Percentiles rank a stretch among this genome's conserved stretches.
phyloP scores from a whole-genome alignment of 2,888 invertebrate genomes.

The Andrena haemorrhoa region DNA sequence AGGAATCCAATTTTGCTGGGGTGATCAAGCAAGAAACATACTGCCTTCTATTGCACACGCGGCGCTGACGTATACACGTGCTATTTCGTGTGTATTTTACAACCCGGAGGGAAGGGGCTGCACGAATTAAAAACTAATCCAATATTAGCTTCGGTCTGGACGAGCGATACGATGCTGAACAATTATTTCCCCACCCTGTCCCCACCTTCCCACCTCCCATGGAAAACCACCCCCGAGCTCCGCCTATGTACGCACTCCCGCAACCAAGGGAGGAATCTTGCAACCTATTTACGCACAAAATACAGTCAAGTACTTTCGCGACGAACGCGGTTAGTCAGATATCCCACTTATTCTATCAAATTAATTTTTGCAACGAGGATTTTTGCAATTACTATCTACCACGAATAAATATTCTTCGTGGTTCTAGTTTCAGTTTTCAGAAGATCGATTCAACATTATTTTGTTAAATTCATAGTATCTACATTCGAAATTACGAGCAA shows the following conservation, averaged over 20 bases:
- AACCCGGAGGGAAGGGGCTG: slow-evolving; percentile 36
- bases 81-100: slow-evolving; percentile 20
- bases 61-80: background rate
- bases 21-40: background rate
- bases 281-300: slow-evolving; percentile 10
- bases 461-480: too few species aligned
- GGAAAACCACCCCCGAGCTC: slow-evolving; percentile 33
- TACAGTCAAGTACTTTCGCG: slow-evolving; percentile 7
- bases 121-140: slow-evolving; percentile 81
- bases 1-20: background rate
- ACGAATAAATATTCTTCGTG: too few species aligned
- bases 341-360: background rate
- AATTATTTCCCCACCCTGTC: slow-evolving; percentile 67
- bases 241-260: slow-evolving; percentile 6
- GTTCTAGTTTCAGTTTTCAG: too few species aligned
- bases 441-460: too few species aligned
- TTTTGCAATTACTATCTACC: too few species aligned
- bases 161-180: slow-evolving; percentile 69
- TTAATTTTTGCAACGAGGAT: background rate
- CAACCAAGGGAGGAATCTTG: slow-evolving; percentile 17
- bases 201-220: slow-evolving; percentile 24
- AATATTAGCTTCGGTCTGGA: slow-evolving; percentile 73
- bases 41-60: background rate
- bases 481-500: background rate
- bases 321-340: background rate